Conservation (phyloP, 2,888 invertebrate genomes). For the Conomelus anceps region DNA sequence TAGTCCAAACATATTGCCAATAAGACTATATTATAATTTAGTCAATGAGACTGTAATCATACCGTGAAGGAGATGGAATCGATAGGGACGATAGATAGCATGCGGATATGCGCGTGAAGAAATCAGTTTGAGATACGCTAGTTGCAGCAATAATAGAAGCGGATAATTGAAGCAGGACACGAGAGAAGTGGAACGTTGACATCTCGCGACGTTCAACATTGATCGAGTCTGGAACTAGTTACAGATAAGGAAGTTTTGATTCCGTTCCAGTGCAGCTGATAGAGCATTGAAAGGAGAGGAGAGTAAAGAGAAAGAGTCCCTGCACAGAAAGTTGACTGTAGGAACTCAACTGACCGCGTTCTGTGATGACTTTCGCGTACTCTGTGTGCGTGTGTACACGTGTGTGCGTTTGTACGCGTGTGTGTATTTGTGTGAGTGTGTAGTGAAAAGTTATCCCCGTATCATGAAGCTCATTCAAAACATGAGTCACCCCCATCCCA, state of each 20-base stretch:
- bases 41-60: neutral
- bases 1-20: no score
- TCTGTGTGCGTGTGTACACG: neutral
- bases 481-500: neutral
- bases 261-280: neutral
- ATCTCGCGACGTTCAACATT: neutral
- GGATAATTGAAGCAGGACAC: neutral
- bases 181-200: neutral
- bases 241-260: neutral
- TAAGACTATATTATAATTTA: no score
- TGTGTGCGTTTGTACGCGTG: no score
- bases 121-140: neutral
- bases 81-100: no score
- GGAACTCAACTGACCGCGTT: neutral
- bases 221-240: neutral
- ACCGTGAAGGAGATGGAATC: neutral
- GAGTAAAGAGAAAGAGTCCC: neutral
- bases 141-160: neutral
- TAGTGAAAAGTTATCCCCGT: neutral
- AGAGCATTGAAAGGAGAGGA: neutral
- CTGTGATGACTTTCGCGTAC: neutral
- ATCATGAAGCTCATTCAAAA: neutral
- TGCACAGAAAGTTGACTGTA: neutral
- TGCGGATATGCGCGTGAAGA: neutral
- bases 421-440: neutral